phyloP scores from a whole-genome alignment of 92 coral and sea anemone genomes.

The Palythoa heliodiscus region DNA sequence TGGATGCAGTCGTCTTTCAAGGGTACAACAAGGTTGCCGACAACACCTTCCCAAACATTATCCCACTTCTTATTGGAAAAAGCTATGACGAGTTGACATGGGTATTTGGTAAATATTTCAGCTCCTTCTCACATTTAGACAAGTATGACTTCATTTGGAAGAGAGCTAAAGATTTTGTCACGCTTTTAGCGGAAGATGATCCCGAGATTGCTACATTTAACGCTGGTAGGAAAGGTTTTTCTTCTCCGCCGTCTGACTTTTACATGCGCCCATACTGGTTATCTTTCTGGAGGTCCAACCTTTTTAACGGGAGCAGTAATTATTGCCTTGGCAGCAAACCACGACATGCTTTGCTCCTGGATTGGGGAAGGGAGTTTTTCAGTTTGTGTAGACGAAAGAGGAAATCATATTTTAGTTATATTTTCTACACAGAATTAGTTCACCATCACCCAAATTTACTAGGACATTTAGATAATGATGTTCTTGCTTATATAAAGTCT shows the following conservation, averaged over 20 bases:
- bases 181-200: conserved; percentile 35
- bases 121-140: conserved; percentile 4
- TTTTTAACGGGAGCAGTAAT: conserved; percentile 13
- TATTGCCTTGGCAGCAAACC: conserved; percentile 36
- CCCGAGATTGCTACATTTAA: conserved; percentile 28
- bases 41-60: conserved; percentile 25
- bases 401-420: conserved; percentile 19
- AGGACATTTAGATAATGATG: conserved; percentile 21
- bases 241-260: conserved; percentile 24
- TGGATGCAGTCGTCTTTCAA: not conserved
- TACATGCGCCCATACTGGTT: conserved; percentile 42
- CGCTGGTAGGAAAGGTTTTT: conserved; percentile 36
- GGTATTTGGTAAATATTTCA: conserved; percentile 32
- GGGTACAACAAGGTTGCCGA: conserved; percentile 25
- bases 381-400: conserved; percentile 16
- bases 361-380: conserved; percentile 24
- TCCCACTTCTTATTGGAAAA: conserved; percentile 29
- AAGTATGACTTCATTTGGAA: conserved; percentile 39
- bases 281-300: conserved; percentile 24
- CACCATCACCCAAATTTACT: conserved; percentile 22
- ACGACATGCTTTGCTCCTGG: conserved; percentile 19
- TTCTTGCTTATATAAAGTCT: conserved; percentile 6
- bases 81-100: conserved; percentile 31
- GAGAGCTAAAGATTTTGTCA: conserved; percentile 13
- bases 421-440: conserved; percentile 37